These are phyloP conservation scores for Rhamnusium bicolor DNA, from an alignment of 2,888 invertebrate genomes.

Conservation along the genomic window DNA sequence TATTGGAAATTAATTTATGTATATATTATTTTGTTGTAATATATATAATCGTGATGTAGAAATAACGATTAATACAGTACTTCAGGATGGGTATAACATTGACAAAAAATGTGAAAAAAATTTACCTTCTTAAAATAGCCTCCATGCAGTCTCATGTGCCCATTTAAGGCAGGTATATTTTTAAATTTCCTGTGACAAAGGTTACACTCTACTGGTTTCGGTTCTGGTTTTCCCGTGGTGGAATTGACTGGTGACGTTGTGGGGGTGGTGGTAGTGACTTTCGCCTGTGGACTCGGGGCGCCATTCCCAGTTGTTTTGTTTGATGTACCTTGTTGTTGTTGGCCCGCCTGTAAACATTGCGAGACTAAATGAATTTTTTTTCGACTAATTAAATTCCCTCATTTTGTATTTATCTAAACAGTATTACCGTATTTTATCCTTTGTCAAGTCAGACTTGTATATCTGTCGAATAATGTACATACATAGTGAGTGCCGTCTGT, in stretches of 20 bases:
- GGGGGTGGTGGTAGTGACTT: conserved; percentile 66
- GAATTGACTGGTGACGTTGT: conserved; percentile 64
- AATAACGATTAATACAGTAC: no score
- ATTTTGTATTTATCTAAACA: conserved; percentile 43
- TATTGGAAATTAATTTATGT: no score
- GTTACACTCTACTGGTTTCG: conserved; percentile 94
- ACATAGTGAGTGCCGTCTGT: not conserved
- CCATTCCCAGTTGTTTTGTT: conserved; percentile 58
- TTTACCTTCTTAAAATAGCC: conserved; percentile 95
- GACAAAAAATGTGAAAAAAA: not conserved
- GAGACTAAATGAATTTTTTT: conserved; percentile 48
- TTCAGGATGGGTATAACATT: no score
- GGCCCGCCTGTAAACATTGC: conserved; percentile 56
- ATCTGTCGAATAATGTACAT: not conserved
- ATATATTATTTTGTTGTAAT: no score
- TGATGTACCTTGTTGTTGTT: conserved; percentile 60
- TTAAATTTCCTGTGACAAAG: conserved; percentile 97
- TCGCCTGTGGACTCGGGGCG: conserved; percentile 65
- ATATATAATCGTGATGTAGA: no score
- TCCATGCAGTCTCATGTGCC: conserved; percentile 98
- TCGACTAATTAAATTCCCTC: conserved; percentile 39
- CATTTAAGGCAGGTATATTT: conserved; percentile 97
- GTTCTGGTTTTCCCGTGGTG: conserved; percentile 73
- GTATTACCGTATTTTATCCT: not conserved
- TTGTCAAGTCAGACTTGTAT: not conserved